Evolutionary conservation across 2,888 invertebrate species (phyloP).

Genomic region (Troilus luridus): DNA sequence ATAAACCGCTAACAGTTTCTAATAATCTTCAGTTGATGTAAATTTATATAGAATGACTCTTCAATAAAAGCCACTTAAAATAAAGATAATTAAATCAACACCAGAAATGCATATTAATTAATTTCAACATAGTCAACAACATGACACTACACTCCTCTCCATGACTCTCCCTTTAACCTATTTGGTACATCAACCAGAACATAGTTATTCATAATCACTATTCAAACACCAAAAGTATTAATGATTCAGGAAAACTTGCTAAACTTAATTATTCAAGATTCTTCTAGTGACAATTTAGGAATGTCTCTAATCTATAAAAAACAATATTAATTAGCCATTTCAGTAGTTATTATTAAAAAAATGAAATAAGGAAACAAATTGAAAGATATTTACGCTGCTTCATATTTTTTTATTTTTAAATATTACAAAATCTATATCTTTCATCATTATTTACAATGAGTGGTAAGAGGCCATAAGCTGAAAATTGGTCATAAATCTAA

Average conservation of each 20-base stretch:
- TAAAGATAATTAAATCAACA: too few species aligned
- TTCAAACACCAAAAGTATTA: background rate
- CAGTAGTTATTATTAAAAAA: too few species aligned
- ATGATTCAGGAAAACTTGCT: background rate
- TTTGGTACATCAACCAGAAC: background rate
- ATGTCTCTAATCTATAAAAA: too few species aligned
- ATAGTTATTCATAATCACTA: background rate
- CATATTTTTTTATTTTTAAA: slow-evolving; percentile 29
- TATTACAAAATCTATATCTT: slow-evolving; percentile 38
- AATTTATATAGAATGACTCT: too few species aligned
- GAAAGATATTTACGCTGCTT: background rate
- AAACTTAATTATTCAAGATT: background rate
- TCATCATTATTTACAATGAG: slow-evolving; percentile 29
- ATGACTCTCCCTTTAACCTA: background rate
- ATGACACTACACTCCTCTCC: background rate
- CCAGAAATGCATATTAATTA: too few species aligned
- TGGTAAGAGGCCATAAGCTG: slow-evolving; percentile 23
- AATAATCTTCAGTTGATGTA: too few species aligned
- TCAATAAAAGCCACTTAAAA: too few species aligned
- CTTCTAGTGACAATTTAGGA: background rate
- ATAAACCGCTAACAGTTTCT: too few species aligned
- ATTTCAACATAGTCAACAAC: too few species aligned
- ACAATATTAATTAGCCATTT: background rate
- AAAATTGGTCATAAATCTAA: slow-evolving; percentile 37
- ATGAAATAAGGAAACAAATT: background rate